Evolutionary conservation across 1,140 invertebrate genomes (phyloP), one percentile per base, ranked within the genome.

Genomic region (Tetranychus urticae): DNA sequence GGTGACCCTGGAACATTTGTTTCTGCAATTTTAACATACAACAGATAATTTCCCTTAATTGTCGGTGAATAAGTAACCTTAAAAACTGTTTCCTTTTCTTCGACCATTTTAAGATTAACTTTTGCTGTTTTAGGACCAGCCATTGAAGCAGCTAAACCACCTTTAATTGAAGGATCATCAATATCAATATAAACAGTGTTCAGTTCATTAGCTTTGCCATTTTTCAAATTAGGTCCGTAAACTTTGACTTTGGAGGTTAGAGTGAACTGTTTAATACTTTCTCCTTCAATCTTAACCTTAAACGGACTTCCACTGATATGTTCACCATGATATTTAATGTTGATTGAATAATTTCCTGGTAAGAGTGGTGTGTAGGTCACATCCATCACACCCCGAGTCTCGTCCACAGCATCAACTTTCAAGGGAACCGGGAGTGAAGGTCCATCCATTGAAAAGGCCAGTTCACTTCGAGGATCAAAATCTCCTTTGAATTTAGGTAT

Each of bases 211-310:
- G 45, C 57, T 46, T 45, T 46, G 8, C 37, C 57, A 33, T 42
- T 14, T 45, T 58, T 58, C 14, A 58, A 31, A 34, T 33, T 35
- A 5, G n/a, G 6, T 14, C 57, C 57, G 4, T 31, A 45, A 42
- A 58, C 42, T 14, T 45, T 58, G 10, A 60, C 58, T 52, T 60
- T 60, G 23, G 58, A 48, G 4, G 48, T 60, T 34, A 60, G 12
- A 13, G 34, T 50, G 13, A 23, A 35, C 14, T 34, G 33, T 35
- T n/a, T 23, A 8, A 60, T 60, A 52, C 46, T 50, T 60, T 60
- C 58, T 10, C 58, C 58, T 36, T 37, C 46, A 12, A 60, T 36
- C 14, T 35, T 48, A n/a, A 52, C 23, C 34, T 52, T 37, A 23
- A 60, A 60, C 4, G 58, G 58, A 50, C 46, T 50, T 60, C 58